Conservation (phyloP, 1,140 invertebrate genomes). For the Phthorimaea operculella region DNA sequence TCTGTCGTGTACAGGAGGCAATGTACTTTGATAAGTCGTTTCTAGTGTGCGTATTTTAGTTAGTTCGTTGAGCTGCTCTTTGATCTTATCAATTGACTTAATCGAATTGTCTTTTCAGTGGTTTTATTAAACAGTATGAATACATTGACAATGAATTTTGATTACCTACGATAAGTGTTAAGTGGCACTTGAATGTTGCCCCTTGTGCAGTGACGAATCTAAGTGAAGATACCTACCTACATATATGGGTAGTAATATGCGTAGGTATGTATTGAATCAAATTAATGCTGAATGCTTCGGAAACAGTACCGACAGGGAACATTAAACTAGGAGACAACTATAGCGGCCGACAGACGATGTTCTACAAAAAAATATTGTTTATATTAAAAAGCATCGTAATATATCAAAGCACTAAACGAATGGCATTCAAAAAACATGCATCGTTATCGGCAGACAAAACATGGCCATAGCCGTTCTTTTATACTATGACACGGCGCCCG, state of each 20-base stretch:
- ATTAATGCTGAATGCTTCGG: too few relatives aligned
- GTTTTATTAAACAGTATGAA: neutral
- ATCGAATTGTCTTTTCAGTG: constrained; percentile 33
- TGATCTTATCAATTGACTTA: constrained; percentile 52
- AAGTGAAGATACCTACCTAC: too few relatives aligned
- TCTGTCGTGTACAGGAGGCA: too few relatives aligned
- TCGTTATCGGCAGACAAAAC: neutral
- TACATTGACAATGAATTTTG: constrained; percentile 5
- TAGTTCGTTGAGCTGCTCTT: constrained; percentile 25
- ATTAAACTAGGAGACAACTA: neutral
- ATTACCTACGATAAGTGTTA: neutral
- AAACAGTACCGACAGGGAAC: neutral
- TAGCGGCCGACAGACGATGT: too few relatives aligned
- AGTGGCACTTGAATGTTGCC: neutral
- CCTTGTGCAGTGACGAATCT: neutral
- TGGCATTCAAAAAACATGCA: neutral
- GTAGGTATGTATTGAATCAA: too few relatives aligned
- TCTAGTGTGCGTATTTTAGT: too few relatives aligned
- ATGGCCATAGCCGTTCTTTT: too few relatives aligned
- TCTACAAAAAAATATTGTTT: too few relatives aligned
- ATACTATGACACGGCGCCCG: too few relatives aligned
- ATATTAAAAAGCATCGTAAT: neutral
- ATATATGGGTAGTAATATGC: too few relatives aligned
- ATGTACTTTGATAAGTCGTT: too few relatives aligned
- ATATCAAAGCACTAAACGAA: neutral